phyloP scores from a whole-genome alignment of 2,888 invertebrate genomes.

The Drosophila basisetae region DNA sequence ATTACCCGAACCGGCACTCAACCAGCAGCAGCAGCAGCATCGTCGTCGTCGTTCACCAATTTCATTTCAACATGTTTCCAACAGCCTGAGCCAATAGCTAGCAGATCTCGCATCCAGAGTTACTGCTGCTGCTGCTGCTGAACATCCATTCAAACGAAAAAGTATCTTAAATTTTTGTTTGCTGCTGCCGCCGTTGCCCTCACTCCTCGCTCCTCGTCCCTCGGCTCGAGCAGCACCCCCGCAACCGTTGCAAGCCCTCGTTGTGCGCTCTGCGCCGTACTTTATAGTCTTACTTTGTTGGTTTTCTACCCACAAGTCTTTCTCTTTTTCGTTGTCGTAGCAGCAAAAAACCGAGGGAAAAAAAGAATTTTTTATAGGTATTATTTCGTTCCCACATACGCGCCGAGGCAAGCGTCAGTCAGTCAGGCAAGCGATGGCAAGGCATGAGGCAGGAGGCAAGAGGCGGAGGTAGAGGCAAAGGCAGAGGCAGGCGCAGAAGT shows the following conservation, averaged over 20 bases:
- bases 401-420: slow-evolving; percentile 76
- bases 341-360: slow-evolving; percentile 55
- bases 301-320: slow-evolving; percentile 84
- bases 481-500: slow-evolving; percentile 61
- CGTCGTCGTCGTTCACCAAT: slow-evolving; percentile 70
- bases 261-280: slow-evolving; percentile 57
- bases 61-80: slow-evolving; percentile 80
- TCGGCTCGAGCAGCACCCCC: slow-evolving; percentile 38
- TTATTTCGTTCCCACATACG: slow-evolving; percentile 83
- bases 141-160: slow-evolving; percentile 66
- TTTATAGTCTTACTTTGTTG: slow-evolving; percentile 81
- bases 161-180: slow-evolving; percentile 80
- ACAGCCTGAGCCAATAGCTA: slow-evolving; percentile 57
- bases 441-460: neutral
- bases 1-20: slow-evolving; percentile 65
- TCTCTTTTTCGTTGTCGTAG: slow-evolving; percentile 79
- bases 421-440: slow-evolving; percentile 51
- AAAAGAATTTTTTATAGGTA: slow-evolving; percentile 68
- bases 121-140: slow-evolving; percentile 18
- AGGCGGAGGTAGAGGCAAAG: slow-evolving; percentile 55
- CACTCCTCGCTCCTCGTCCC: neutral
- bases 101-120: slow-evolving; percentile 67
- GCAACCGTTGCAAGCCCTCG: slow-evolving; percentile 36
- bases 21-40: slow-evolving; percentile 44
- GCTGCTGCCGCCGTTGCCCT: slow-evolving; percentile 36